Percentiles rank a stretch among this genome's conserved stretches.
Conservation (phyloP, 92 coral and sea anemone genomes). For the Epizoanthus fatuus region DNA sequence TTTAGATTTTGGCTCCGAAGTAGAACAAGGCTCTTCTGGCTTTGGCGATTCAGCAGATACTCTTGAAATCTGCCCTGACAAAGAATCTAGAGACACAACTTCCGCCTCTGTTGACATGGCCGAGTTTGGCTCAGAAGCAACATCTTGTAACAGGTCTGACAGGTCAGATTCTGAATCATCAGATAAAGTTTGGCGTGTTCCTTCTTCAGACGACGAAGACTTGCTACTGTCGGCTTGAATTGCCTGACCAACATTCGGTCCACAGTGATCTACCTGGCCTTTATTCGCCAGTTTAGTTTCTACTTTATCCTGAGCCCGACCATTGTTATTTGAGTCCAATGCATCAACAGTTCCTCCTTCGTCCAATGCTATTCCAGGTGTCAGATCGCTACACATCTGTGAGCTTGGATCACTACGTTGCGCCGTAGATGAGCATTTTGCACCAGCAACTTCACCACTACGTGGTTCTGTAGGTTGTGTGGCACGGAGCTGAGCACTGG, state of each 20-base stretch:
- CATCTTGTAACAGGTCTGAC: background rate
- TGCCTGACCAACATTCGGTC: background rate
- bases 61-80: background rate
- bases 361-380: background rate
- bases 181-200: background rate
- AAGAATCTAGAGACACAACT: background rate
- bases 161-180: background rate
- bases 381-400: background rate
- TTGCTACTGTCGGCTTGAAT: background rate
- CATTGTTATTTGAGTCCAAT: constrained; percentile 26
- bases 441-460: background rate
- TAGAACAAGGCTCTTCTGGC: background rate
- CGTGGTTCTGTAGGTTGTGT: background rate
- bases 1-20: background rate
- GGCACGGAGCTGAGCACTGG: background rate
- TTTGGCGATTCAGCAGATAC: background rate
- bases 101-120: constrained; percentile 4
- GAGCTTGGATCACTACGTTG: background rate
- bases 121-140: background rate
- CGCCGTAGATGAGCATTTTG: no score
- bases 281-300: background rate
- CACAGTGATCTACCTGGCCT: background rate
- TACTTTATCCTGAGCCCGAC: background rate
- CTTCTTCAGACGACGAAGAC: background rate
- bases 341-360: background rate